A percentile compares a stretch with the other conserved stretches of the same genome.
Evolutionary conservation across 2,113 vertebrate species (phyloP).

Genomic region (Vidua macroura): DNA sequence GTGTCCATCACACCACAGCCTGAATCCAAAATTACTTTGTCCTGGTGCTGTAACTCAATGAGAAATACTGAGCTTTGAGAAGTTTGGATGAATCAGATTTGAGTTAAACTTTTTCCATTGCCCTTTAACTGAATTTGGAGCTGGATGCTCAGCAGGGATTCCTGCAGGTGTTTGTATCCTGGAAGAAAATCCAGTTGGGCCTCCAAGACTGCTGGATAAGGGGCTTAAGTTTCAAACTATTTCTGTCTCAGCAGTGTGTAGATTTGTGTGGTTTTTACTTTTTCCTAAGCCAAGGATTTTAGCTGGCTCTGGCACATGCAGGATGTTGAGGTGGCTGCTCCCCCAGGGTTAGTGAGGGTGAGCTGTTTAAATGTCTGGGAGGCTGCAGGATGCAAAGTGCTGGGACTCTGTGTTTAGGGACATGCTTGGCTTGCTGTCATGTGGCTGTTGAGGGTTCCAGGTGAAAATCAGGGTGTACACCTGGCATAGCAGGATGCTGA

Average conservation of each 20-base stretch:
- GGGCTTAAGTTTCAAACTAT: not conserved
- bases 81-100: not conserved
- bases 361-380: not conserved
- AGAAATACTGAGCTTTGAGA: not conserved
- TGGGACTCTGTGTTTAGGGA: rapidly evolving
- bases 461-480: not conserved
- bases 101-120: not conserved
- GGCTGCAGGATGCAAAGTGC: not conserved
- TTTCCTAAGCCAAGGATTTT: not conserved
- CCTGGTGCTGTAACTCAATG: not conserved
- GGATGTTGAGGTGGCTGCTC: not conserved
- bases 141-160: not conserved
- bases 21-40: not conserved
- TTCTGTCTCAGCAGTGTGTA: not conserved
- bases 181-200: not conserved
- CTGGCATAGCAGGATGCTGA: not conserved
- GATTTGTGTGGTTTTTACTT: not conserved
- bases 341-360: not conserved
- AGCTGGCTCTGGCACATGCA: rapidly evolving
- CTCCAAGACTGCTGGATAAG: not conserved
- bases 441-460: not conserved
- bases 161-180: not conserved
- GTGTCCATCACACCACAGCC: not conserved
- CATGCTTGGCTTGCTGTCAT: rapidly evolving
- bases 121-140: not conserved